Base-by-base conservation (phyloP, 64 coral and sea anemone genomes). In the Montipora cactus region DNA sequence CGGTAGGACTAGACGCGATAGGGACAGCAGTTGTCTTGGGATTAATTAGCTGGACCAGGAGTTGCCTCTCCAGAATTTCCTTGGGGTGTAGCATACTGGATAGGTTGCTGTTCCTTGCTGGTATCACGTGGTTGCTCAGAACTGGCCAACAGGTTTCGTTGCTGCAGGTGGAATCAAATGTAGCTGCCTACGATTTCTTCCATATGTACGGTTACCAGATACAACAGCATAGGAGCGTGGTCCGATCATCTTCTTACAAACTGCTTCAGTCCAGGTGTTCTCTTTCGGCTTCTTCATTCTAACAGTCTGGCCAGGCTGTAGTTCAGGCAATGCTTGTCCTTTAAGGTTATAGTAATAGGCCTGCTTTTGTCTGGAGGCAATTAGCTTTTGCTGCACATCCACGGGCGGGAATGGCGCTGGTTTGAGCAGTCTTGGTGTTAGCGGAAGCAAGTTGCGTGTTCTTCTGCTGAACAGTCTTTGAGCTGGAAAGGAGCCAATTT, bases 121-220 rank as follows among this genome's bases (percentile, higher is more conserved):
- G 23, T 25, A 25, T 25, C 23, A 25, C 23, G 23, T 25, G 23
- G 23, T 71, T 57, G 48, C 8, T 76, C 22, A 77, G 44, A 66
- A 73, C 51, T 18, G 4, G 70, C 70, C 21, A 4, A 20, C 70
- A 22, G 46, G 87, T 47, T 49, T 76, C n/a, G n/a, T n/a, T n/a
- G 79, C 88, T 18, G 76, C 61, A 46, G 51, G 88, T 46, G 59
- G 89, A 22, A 91, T 78, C 51, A 51, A 73, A 25, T 46, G 77
- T 67, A 91, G 45, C 89, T 91, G 89, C 81, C 79, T 8, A 53
- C 51, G 49, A 91, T 91, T 91, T 83, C 89, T 64, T 44, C 89
- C n/a, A 66, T 75, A 83, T 66, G 48, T 91, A 18, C 79, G 66
- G 58, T 77, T 21, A 59, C 79, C 89, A 2, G n/a, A n/a, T n/a